These are phyloP conservation scores for Galerucella pusilla DNA, from an alignment of 2,888 invertebrate species.

Conservation along the genomic window DNA sequence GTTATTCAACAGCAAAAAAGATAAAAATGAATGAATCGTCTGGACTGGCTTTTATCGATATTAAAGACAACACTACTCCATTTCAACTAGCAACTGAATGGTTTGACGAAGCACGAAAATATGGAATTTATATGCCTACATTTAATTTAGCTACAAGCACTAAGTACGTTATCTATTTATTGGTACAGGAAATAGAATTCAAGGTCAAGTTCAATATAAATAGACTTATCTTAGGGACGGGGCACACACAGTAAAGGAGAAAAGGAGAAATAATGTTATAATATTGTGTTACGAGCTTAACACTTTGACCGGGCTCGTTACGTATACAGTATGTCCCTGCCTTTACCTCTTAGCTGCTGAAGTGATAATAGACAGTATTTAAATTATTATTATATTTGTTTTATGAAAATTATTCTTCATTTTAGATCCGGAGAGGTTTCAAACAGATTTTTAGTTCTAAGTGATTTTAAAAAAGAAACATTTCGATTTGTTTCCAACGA, in stretches of 20 bases:
- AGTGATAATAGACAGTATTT: too few relatives aligned
- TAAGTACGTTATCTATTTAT: conserved; percentile 56
- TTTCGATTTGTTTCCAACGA: conserved; percentile 66
- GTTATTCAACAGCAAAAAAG: background rate
- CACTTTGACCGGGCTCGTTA: too few relatives aligned
- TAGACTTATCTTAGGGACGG: too few relatives aligned
- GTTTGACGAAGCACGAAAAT: conserved; percentile 59
- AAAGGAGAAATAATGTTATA: too few relatives aligned
- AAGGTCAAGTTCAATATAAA: too few relatives aligned
- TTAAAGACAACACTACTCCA: conserved; percentile 51
- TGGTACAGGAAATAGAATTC: too few relatives aligned
- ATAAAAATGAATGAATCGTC: conserved; percentile 3
- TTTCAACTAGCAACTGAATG: conserved; percentile 65
- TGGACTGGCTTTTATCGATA: conserved; percentile 22
- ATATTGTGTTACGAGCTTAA: too few relatives aligned
- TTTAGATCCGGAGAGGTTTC: conserved; percentile 63
- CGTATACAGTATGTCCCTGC: too few relatives aligned
- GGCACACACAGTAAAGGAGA: too few relatives aligned
- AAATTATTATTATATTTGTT: background rate
- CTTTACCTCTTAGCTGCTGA: too few relatives aligned
- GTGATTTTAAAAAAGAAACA: conserved; percentile 63
- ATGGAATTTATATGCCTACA: conserved; percentile 46
- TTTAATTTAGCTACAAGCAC: conserved; percentile 64
- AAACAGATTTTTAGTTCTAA: conserved; percentile 56
- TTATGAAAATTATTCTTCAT: conserved; percentile 20